These are phyloP conservation scores for Anhinga anhinga DNA, from an alignment of 2,113 vertebrate genomes.

Conservation along the genomic window DNA sequence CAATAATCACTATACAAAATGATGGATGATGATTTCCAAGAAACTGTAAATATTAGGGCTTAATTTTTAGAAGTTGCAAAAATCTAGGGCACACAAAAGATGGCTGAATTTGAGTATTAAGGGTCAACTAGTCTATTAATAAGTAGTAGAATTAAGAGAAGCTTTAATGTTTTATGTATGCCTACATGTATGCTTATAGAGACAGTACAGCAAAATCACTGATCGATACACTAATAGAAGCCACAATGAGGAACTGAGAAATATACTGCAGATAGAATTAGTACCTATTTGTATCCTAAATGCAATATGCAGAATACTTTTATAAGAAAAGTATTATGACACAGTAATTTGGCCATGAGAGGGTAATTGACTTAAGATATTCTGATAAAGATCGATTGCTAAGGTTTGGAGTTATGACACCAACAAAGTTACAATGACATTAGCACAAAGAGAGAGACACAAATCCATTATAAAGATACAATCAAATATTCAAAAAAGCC, in stretches of 20 bases:
- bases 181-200: not conserved
- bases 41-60: not conserved
- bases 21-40: not conserved
- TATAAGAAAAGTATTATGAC: slow-evolving; percentile 53
- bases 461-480: slow-evolving; percentile 92
- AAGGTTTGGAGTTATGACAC: slow-evolving; percentile 83
- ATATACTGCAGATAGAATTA: slow-evolving; percentile 18
- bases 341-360: slow-evolving; percentile 66
- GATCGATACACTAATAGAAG: not conserved
- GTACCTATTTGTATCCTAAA: slow-evolving; percentile 43
- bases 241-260: slow-evolving; percentile 9
- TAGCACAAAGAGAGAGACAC: slow-evolving; percentile 86
- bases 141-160: not conserved
- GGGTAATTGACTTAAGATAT: slow-evolving; percentile 87
- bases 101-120: not conserved
- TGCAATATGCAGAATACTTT: slow-evolving; percentile 12
- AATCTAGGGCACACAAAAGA: not conserved
- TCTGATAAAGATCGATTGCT: slow-evolving; percentile 91
- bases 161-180: not conserved
- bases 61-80: slow-evolving; percentile 9
- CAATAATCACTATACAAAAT: not conserved
- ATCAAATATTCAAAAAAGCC: slow-evolving; percentile 98
- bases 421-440: slow-evolving; percentile 88
- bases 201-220: not conserved
- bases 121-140: not conserved